These are phyloP conservation scores for Trogon melanurus DNA, from an alignment of 2,113 vertebrate genomes.

Conservation along the genomic window DNA sequence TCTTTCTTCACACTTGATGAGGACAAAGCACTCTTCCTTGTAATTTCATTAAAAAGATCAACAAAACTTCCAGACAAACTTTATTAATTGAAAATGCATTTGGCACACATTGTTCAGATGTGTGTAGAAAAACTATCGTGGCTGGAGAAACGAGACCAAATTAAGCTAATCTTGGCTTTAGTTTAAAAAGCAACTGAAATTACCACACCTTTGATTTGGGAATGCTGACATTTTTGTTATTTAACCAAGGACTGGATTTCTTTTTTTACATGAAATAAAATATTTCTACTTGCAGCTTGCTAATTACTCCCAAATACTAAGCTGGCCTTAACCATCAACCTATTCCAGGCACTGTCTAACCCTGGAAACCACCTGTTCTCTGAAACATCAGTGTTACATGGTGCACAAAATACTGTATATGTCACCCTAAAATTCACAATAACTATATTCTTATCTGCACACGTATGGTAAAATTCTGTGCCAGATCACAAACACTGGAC, in stretches of 20 bases:
- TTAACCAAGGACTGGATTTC: neutral
- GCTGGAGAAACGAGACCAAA: neutral
- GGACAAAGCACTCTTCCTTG: neutral
- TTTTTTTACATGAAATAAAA: neutral
- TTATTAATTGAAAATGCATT: neutral
- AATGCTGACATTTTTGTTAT: neutral
- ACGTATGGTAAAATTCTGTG: neutral
- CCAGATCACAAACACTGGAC: neutral
- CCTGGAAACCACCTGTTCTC: neutral
- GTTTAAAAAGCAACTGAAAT: neutral
- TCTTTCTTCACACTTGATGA: neutral
- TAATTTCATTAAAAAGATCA: neutral
- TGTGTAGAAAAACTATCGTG: neutral
- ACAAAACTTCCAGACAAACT: neutral
- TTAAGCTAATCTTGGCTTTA: neutral
- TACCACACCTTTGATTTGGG: neutral
- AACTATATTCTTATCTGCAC: neutral
- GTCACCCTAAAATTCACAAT: neutral
- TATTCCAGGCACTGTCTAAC: neutral
- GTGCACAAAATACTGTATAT: neutral
- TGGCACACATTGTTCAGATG: neutral
- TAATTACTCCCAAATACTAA: neutral
- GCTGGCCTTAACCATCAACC: neutral
- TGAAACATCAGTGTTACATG: neutral
- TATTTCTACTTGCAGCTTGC: neutral